phyloP scores from a whole-genome alignment of 2,113 vertebrate species.

The Myiozetetes cayanensis region DNA sequence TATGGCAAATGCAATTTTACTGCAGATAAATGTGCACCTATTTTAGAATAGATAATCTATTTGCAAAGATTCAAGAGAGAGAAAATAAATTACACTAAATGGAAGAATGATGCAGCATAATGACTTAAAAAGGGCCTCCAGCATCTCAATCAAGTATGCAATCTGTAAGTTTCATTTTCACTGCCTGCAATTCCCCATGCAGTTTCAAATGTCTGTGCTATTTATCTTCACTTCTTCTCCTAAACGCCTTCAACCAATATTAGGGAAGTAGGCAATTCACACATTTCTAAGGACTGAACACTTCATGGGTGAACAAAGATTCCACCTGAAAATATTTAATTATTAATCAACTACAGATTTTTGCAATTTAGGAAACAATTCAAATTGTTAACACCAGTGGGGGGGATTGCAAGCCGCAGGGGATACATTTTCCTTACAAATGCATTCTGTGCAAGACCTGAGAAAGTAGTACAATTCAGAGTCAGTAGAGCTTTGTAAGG shows the following conservation, averaged over 20 bases:
- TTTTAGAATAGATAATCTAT: neutral
- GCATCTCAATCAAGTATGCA: conserved; percentile 5
- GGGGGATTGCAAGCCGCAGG: neutral
- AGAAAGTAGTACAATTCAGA: neutral
- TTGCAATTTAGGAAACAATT: neutral
- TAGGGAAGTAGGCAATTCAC: neutral
- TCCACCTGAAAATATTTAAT: neutral
- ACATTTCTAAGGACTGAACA: neutral
- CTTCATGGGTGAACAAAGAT: neutral
- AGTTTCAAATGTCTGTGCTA: neutral
- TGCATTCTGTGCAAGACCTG: neutral
- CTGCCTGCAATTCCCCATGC: neutral
- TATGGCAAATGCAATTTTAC: neutral
- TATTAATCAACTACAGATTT: neutral
- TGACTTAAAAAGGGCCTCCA: neutral
- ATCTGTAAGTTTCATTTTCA: conserved; percentile 1
- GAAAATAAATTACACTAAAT: conserved; percentile 37
- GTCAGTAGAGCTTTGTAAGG: neutral
- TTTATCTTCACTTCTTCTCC: neutral
- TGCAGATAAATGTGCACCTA: neutral
- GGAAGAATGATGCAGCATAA: neutral
- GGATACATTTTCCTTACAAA: neutral
- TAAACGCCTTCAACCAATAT: neutral
- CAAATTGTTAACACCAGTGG: neutral
- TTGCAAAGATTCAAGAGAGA: neutral